phyloP scores from a whole-genome alignment of 2,797 vertebrate species.

The Lutjanus argentimaculatus region DNA sequence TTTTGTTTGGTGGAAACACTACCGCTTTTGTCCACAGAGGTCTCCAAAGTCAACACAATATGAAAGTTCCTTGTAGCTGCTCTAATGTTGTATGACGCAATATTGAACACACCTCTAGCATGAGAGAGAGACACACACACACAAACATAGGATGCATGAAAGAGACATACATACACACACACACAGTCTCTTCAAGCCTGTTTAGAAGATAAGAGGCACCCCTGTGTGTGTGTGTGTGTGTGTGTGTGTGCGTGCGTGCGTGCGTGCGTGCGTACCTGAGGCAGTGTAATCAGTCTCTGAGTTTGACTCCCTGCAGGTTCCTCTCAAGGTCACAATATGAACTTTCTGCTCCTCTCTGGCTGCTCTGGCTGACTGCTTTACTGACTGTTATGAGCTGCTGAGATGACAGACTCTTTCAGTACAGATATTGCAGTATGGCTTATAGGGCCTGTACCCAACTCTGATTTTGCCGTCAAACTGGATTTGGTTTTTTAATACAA shows the following conservation, averaged over 20 bases:
- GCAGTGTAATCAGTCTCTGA: constrained; percentile 49
- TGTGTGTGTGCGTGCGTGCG: constrained; percentile 10
- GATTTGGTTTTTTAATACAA: too few relatives aligned
- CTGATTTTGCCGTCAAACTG: too few relatives aligned
- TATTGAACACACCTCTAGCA: not conserved
- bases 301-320: constrained; percentile 49
- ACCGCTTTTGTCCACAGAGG: too few relatives aligned
- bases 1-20: too few relatives aligned
- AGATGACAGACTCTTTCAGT: too few relatives aligned
- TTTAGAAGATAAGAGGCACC: not conserved
- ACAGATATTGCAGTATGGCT: too few relatives aligned
- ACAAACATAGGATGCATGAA: not conserved
- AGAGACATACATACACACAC: not conserved
- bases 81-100: not conserved
- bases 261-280: constrained; percentile 31
- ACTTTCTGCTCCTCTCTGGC: not conserved
- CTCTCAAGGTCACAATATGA: constrained; percentile 58
- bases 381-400: not conserved
- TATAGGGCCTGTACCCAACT: too few relatives aligned
- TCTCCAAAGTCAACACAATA: too few relatives aligned
- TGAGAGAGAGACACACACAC: not conserved
- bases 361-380: constrained; percentile 4
- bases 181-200: not conserved
- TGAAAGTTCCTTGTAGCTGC: too few relatives aligned
- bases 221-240: constrained; percentile 6